Evolutionary conservation across 2,888 invertebrate species (phyloP).

Genomic region (Xanthorhoe designata): DNA sequence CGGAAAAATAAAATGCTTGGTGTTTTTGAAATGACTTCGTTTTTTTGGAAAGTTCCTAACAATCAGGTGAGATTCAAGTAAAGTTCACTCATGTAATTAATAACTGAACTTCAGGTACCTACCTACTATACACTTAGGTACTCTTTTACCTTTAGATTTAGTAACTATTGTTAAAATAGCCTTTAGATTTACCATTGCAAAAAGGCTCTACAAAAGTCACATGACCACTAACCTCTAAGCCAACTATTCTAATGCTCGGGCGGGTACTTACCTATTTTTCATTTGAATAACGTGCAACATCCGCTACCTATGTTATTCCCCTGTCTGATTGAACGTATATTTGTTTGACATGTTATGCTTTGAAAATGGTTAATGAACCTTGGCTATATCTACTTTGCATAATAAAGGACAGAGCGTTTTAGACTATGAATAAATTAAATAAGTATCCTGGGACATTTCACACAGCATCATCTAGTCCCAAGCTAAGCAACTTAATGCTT

Average conservation of each 20-base stretch:
- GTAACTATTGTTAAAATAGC: too few relatives aligned
- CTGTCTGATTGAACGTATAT: constrained; percentile 20
- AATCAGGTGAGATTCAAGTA: neutral
- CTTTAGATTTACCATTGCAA: too few relatives aligned
- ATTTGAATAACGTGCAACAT: constrained; percentile 4
- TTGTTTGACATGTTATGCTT: constrained; percentile 11
- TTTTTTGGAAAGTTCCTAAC: neutral
- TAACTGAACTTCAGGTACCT: neutral
- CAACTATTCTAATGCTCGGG: constrained; percentile 11
- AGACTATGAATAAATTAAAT: too few relatives aligned
- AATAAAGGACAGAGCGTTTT: neutral
- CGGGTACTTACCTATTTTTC: constrained; percentile 3
- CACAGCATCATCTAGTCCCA: too few relatives aligned
- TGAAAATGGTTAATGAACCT: constrained; percentile 20
- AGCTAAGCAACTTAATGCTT: too few relatives aligned
- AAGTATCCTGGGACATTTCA: too few relatives aligned
- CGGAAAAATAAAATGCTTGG: constrained; percentile 8
- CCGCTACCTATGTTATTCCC: constrained; percentile 29
- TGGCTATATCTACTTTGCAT: constrained; percentile 5
- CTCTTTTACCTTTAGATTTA: too few relatives aligned
- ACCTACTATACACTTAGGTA: too few relatives aligned
- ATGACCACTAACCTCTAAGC: neutral
- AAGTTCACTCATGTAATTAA: neutral
- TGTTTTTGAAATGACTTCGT: constrained; percentile 1
- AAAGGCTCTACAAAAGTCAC: too few relatives aligned